Percentiles rank a stretch among this genome's conserved stretches.
Conservation (phyloP, 1,140 invertebrate species). For the Phenacoccus solenopsis region DNA sequence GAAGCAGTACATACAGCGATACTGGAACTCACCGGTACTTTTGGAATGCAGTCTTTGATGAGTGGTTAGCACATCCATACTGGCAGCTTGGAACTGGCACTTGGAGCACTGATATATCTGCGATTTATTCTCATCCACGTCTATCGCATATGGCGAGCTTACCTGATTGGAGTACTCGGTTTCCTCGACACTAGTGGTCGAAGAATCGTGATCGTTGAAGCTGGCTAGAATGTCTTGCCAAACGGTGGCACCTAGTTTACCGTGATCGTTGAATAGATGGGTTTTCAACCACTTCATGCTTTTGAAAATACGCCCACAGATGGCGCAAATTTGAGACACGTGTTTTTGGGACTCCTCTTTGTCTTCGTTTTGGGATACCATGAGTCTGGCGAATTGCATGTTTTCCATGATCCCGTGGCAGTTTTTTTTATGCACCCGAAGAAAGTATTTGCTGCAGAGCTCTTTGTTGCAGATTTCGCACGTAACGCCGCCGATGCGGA, state of each 20-base stretch:
- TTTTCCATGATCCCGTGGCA: constrained; percentile 87
- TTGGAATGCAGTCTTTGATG: constrained; percentile 6
- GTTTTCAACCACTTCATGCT: constrained; percentile 81
- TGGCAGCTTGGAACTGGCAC: not conserved
- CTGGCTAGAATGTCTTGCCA: not conserved
- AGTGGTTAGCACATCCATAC: not conserved
- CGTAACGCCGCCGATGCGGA: constrained; percentile 79
- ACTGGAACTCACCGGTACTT: not conserved
- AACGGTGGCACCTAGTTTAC: constrained; percentile 40
- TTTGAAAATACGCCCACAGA: constrained; percentile 76
- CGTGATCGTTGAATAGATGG: constrained; percentile 77
- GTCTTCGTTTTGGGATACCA: constrained; percentile 30
- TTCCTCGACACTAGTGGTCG: not conserved
- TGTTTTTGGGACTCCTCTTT: constrained; percentile 34
- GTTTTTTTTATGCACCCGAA: constrained; percentile 93
- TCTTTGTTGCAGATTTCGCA: constrained; percentile 97
- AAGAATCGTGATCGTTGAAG: not conserved
- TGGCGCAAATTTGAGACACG: constrained; percentile 66
- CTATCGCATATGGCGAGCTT: not conserved
- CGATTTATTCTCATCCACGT: not conserved
- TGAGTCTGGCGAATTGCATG: not conserved
- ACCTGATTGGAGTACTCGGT: not conserved
- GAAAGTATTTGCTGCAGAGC: constrained; percentile 92
- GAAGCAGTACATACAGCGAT: constrained; percentile 13
- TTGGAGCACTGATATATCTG: not conserved